phyloP scores from a whole-genome alignment of 2,113 vertebrate species.

The Gobiocypris rarus region DNA sequence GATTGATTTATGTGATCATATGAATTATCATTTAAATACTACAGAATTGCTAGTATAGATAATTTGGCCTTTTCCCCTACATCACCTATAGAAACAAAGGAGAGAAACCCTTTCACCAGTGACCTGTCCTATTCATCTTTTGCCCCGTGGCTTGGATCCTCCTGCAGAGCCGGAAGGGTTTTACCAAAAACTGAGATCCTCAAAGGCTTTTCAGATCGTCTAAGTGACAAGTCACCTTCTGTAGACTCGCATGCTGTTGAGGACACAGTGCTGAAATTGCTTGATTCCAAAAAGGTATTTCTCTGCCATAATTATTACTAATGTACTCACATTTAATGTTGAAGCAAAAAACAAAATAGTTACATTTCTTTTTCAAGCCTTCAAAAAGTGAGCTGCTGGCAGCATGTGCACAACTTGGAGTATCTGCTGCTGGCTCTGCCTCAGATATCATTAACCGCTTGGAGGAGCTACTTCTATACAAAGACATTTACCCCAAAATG shows the following conservation, averaged over 20 bases:
- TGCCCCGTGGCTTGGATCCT: background rate
- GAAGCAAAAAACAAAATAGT: no score
- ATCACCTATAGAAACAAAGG: background rate
- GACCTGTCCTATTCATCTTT: background rate
- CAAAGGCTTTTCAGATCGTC: background rate
- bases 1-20: background rate
- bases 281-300: background rate
- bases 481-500: slow-evolving; percentile 48
- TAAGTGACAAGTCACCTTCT: background rate
- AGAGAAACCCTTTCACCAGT: background rate
- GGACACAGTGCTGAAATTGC: background rate
- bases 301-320: background rate
- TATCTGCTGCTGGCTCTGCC: background rate
- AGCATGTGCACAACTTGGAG: no score
- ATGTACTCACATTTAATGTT: background rate
- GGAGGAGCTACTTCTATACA: slow-evolving; percentile 43
- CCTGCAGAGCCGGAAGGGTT: background rate
- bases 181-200: background rate
- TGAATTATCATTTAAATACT: background rate
- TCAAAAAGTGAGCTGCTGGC: no score
- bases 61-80: background rate
- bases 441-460: slow-evolving; percentile 36
- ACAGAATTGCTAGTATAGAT: background rate
- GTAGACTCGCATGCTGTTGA: background rate
- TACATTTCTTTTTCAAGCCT: no score